phyloP scores from a whole-genome alignment of 92 coral and sea anemone genomes.

The Isaurus tuberculatus region DNA sequence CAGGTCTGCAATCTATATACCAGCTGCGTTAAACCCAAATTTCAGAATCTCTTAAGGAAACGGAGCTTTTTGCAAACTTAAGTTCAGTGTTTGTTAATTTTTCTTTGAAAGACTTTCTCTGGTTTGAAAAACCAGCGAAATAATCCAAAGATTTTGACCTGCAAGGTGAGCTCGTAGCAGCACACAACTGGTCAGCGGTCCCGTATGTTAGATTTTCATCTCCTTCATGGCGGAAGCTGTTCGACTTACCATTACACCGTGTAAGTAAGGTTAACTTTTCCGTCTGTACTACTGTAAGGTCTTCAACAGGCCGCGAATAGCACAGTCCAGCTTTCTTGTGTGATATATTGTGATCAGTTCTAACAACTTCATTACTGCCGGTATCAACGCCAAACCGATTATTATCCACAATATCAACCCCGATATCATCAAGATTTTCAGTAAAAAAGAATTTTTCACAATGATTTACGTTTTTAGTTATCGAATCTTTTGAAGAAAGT shows the following conservation, averaged over 20 bases:
- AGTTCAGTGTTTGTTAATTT: too few species aligned
- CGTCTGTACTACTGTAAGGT: not conserved
- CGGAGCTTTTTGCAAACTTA: too few species aligned
- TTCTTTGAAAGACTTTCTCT: too few species aligned
- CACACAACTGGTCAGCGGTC: not conserved
- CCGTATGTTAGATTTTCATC: not conserved
- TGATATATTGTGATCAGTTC: not conserved
- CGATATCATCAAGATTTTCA: not conserved
- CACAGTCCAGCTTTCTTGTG: not conserved
- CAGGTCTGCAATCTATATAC: too few species aligned
- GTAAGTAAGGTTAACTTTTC: not conserved
- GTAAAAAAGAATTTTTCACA: not conserved
- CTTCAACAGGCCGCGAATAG: not conserved
- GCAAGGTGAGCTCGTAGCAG: not conserved
- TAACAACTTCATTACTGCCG: not conserved
- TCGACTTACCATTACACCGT: not conserved
- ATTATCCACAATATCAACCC: not conserved
- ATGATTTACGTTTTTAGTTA: not conserved
- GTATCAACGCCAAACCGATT: not conserved
- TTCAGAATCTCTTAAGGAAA: too few species aligned
- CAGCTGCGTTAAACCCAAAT: too few species aligned
- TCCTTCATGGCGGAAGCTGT: not conserved
- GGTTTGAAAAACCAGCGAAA: not conserved
- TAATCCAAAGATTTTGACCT: conserved; percentile 26
- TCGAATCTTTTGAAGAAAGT: not conserved